Percentiles rank a stretch among this genome's conserved stretches.
phyloP scores from a whole-genome alignment of 2,888 invertebrate genomes.

The Dicroscelio sp. region DNA sequence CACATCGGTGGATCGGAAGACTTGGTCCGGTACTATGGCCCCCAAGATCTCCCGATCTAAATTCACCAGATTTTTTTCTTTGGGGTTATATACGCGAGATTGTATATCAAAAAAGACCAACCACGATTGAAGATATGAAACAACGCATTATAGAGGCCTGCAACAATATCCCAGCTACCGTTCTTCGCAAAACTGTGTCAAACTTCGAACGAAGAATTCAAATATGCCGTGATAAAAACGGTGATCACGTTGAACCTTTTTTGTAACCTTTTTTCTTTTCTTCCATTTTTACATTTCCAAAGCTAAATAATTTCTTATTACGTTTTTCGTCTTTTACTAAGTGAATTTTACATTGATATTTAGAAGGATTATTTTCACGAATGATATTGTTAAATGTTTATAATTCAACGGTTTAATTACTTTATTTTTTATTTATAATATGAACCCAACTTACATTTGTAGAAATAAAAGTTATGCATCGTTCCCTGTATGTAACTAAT shows the following conservation, averaged over 20 bases:
- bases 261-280: too few relatives aligned
- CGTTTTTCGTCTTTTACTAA: too few relatives aligned
- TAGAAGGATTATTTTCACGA: too few relatives aligned
- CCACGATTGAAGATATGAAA: slow-evolving; percentile 48
- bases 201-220: background rate
- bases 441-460: too few relatives aligned
- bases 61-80: slow-evolving; percentile 49
- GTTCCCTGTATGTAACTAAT: too few relatives aligned
- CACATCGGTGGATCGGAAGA: slow-evolving; percentile 68
- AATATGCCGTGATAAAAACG: slow-evolving; percentile 12
- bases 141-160: slow-evolving; percentile 47
- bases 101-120: slow-evolving; percentile 47
- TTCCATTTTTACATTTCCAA: too few relatives aligned
- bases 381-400: too few relatives aligned
- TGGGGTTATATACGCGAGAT: slow-evolving; percentile 60
- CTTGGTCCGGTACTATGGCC: slow-evolving; percentile 56
- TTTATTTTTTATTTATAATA: too few relatives aligned
- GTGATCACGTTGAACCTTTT: background rate
- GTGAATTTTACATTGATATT: too few relatives aligned
- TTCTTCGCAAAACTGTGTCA: slow-evolving; percentile 9
- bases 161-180: background rate
- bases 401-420: too few relatives aligned
- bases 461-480: too few relatives aligned
- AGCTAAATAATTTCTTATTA: too few relatives aligned
- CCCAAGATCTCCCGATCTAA: slow-evolving; percentile 60